Conservation (phyloP, 2,888 invertebrate species). For the Quadriops clusia region DNA sequence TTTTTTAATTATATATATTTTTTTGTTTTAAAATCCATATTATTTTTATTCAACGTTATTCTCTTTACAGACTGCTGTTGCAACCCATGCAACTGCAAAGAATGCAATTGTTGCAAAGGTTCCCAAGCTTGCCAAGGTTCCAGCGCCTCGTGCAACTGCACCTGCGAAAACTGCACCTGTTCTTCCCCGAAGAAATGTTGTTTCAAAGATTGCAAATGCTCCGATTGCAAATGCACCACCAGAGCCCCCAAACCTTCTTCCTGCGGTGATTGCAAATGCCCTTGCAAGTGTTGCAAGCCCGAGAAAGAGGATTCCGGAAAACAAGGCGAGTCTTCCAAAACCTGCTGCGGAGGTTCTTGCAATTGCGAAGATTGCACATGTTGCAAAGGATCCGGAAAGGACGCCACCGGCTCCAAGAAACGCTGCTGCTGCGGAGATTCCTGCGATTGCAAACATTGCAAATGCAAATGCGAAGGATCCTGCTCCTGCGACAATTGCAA, state of each 20-base stretch:
- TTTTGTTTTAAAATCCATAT: too few species aligned
- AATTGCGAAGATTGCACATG: constrained; percentile 10
- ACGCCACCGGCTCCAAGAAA: not conserved
- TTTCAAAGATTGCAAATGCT: constrained; percentile 7
- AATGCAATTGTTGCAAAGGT: not conserved
- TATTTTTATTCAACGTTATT: too few species aligned
- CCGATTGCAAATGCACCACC: constrained; percentile 5
- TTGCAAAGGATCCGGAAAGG: constrained; percentile 3
- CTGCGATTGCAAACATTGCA: constrained; percentile 8
- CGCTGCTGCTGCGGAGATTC: constrained; percentile 2
- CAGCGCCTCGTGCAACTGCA: not conserved
- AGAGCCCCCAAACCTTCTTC: constrained; percentile 5
- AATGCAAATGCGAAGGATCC: constrained; percentile 7
- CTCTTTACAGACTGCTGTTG: too few species aligned
- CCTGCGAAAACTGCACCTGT: constrained; percentile 1
- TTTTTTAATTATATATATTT: too few species aligned
- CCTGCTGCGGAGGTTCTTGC: constrained; percentile 9
- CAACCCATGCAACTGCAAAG: constrained; percentile 1
- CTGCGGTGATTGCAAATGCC: constrained; percentile 9
- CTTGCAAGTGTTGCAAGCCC: constrained; percentile 1
- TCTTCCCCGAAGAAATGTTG: constrained; percentile 6
- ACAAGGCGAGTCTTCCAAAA: too few species aligned
- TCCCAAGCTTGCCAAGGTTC: not conserved
- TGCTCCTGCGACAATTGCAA: constrained; percentile 6
- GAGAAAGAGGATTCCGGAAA: not conserved